Conservation (phyloP, 2,888 invertebrate genomes). For the Ecliptopera silaceata region DNA sequence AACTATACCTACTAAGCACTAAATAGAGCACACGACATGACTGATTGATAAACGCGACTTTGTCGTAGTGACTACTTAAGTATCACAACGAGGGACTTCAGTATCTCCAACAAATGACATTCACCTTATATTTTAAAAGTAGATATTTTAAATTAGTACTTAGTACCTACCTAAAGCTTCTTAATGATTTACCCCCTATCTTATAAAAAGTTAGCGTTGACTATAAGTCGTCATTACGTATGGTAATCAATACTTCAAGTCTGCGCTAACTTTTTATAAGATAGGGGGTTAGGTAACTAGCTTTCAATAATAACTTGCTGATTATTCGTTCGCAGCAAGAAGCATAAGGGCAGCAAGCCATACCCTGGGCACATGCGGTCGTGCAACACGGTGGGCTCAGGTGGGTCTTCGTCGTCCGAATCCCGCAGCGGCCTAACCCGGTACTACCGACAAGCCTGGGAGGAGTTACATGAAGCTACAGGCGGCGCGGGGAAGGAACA, state of each 20-base stretch:
- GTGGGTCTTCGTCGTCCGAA: slow-evolving; percentile 94
- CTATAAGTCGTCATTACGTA: too few relatives aligned
- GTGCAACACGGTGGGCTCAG: slow-evolving; percentile 94
- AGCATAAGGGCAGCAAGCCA: slow-evolving; percentile 88
- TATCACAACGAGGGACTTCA: too few relatives aligned
- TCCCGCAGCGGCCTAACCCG: slow-evolving; percentile 92
- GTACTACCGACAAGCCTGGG: slow-evolving; percentile 96
- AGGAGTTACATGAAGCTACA: slow-evolving; percentile 93
- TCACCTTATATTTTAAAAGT: too few relatives aligned
- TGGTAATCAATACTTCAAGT: too few relatives aligned
- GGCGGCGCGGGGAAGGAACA: slow-evolving; percentile 76
- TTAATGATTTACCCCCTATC: too few relatives aligned
- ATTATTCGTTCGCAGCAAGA: slow-evolving; percentile 53
- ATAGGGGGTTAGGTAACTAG: not conserved
- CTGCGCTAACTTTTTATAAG: too few relatives aligned
- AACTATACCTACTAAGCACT: too few relatives aligned
- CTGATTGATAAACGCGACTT: not conserved
- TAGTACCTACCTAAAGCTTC: too few relatives aligned
- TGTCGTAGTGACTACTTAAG: too few relatives aligned
- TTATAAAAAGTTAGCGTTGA: too few relatives aligned
- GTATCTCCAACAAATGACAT: too few relatives aligned
- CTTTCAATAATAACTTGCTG: not conserved
- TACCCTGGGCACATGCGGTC: slow-evolving; percentile 94
- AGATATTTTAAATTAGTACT: too few relatives aligned
- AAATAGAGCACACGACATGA: not conserved